These are phyloP conservation scores for Carettochelys insculpta DNA, from an alignment of 2,113 vertebrate species.

Conservation along the genomic window DNA sequence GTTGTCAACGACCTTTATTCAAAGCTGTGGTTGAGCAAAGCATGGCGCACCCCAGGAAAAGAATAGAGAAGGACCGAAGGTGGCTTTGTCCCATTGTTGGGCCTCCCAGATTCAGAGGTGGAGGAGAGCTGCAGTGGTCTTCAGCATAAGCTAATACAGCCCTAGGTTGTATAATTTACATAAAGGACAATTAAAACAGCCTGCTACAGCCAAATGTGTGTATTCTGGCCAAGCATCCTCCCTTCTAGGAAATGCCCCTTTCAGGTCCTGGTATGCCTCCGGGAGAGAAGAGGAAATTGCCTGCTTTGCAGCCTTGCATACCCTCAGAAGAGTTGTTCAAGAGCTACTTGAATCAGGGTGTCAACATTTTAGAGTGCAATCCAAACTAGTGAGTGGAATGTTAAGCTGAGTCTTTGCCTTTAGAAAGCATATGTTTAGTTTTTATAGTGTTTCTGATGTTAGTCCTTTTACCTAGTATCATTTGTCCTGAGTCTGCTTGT, in stretches of 20 bases:
- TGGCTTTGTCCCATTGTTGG: neutral
- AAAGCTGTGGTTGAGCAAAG: neutral
- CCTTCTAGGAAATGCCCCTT: neutral
- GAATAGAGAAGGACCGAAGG: neutral
- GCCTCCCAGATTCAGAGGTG: neutral
- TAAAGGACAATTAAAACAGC: neutral
- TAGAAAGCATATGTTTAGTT: neutral
- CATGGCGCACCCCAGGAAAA: neutral
- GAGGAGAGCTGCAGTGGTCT: neutral
- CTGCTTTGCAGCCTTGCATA: neutral
- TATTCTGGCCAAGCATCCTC: neutral
- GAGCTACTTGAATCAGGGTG: neutral
- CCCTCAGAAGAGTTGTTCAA: neutral
- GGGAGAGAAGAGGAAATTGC: neutral
- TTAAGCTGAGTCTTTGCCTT: neutral
- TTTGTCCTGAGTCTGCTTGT: neutral
- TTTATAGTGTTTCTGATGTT: neutral
- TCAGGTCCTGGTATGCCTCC: accelerated
- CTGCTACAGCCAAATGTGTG: neutral
- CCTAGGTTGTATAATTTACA: neutral
- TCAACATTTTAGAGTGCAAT: neutral
- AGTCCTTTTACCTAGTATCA: neutral
- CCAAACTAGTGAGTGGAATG: neutral
- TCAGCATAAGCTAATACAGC: neutral
- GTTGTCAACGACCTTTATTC: neutral